A percentile compares a stretch with the other conserved stretches of the same genome.
Evolutionary conservation across 2,888 invertebrate species (phyloP).

Genomic region (Pammene fasciana): DNA sequence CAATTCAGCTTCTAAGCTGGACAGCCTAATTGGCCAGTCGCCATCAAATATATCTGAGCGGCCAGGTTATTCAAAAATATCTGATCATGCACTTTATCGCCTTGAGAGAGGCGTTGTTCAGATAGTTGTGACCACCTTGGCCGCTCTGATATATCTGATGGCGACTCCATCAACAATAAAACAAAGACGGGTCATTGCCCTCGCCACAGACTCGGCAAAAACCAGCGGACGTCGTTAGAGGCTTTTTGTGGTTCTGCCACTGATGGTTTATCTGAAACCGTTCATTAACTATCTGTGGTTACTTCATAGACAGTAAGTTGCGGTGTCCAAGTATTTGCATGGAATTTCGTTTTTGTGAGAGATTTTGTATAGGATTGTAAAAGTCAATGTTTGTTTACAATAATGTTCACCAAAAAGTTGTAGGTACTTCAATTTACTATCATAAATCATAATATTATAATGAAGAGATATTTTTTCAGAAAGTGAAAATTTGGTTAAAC

Average conservation of each 20-base stretch:
- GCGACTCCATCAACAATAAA: conserved; percentile 18
- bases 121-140: too few relatives aligned
- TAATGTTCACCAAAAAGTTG: too few relatives aligned
- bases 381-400: neutral
- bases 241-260: conserved; percentile 40
- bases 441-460: too few relatives aligned
- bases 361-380: neutral
- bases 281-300: conserved; percentile 39
- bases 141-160: too few relatives aligned
- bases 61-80: too few relatives aligned
- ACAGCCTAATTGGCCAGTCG: conserved; percentile 13
- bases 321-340: conserved; percentile 24
- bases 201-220: conserved; percentile 38
- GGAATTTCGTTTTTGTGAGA: conserved; percentile 5
- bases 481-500: too few relatives aligned
- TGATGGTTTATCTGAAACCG: conserved; percentile 35
- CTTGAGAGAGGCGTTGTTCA: too few relatives aligned
- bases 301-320: conserved; percentile 15
- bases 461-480: too few relatives aligned
- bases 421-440: too few relatives aligned
- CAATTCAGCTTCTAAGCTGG: conserved; percentile 19
- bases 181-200: conserved; percentile 33
- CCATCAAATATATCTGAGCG: too few relatives aligned
- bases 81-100: too few relatives aligned
- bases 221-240: conserved; percentile 42